Evolutionary conservation across 2,797 vertebrate species (phyloP), one percentile per base, ranked within the genome.

Genomic region (Loriculus beryllinus): DNA sequence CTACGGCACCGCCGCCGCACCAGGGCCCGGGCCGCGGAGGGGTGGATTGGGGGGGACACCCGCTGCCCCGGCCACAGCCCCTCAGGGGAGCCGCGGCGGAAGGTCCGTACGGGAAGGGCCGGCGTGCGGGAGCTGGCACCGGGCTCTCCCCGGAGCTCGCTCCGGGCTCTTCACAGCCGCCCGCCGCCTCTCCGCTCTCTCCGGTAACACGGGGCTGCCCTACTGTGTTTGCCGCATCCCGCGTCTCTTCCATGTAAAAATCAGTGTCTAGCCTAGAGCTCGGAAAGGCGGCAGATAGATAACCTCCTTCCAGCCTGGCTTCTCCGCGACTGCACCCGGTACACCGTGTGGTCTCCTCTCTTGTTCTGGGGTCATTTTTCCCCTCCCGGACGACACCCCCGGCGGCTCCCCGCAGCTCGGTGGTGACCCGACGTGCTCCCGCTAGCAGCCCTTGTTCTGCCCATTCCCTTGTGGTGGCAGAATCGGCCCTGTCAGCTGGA

Each of bases 401-500:
- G 15, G 22, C 21, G 3, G 14, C 8, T 31, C 39, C 39, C 28
- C 29, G 21, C 33, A 7, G 71, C 70, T 18, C 28, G 6, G 31
- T 8, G 42, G 7, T 3, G 2, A 28, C 47, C 33, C 22, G 0
- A 23, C 42, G 9, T 7, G 22, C n/a, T 75, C 28, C 8, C 2
- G 5, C 47, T 29, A 4, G 19, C 8, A 33, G 26, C 42, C 35
- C 63, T 43, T 20, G 0, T 20, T 29, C 68, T 49, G 29, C 63
- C 63, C 3, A 2, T 52, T 33, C 28, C 9, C 39, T 82, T 39
- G 51, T 29, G 23, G n/a, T 17, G 47, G 5, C 20, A 15, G 48
- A 42, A 37, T 37, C 22, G 17, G 37, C 33, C 47, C 54, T 13
- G 5, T 51, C 45, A 37, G 20, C 26, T 37, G 68, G n/a, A 65